Evolutionary conservation across 2,888 invertebrate genomes (phyloP), one percentile per base, ranked within the genome.

Genomic region (Heliconius cydno): DNA sequence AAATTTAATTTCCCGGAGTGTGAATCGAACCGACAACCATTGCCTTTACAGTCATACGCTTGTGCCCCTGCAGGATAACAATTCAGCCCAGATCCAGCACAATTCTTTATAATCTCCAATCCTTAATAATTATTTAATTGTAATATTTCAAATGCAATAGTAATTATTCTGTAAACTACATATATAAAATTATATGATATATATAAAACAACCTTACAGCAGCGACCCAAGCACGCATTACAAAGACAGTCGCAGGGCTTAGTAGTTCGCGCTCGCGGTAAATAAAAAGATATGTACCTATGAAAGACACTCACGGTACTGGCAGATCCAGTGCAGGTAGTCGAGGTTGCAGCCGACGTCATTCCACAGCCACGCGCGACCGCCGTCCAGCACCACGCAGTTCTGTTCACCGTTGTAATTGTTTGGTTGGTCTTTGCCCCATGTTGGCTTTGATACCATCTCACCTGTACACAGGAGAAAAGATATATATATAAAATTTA

Each of bases 391-490:
- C 22, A 98, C 98, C n/a, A 97, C 98, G 92, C 98, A 98, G 90
- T 98, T 98, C 90, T 98, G 98, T 87, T 98, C 98, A 0, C 98
- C 98, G 89, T 98, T 98, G 95, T 98, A 98, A 90, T 98, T 98
- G 91, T 98, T 98, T 0, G 98, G 98, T 88, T 98, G 98, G 88
- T 98, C 98, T 89, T 98, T 98, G 76, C 98, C 98, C 98, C 98
- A 98, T 0, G 98, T 96, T 7, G 98, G 98, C 85, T 96, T 96
- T 12, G 96, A 96, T 13, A 98, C 97, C 77, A 97, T 93, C 86
- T 98, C 97, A 72, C 98, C 98, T 98, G 86, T 9, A 88, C 89
- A 78, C n/a, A 63, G 34, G 34, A n/a, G n/a, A 22, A 60, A n/a
- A 28, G 5, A 52, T 19, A 7, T 19, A 19, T 22, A 52, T 52